Percentiles rank a stretch among this genome's conserved stretches.
Evolutionary conservation across 2,113 vertebrate genomes (phyloP).

Genomic region (Archilochus colubris): DNA sequence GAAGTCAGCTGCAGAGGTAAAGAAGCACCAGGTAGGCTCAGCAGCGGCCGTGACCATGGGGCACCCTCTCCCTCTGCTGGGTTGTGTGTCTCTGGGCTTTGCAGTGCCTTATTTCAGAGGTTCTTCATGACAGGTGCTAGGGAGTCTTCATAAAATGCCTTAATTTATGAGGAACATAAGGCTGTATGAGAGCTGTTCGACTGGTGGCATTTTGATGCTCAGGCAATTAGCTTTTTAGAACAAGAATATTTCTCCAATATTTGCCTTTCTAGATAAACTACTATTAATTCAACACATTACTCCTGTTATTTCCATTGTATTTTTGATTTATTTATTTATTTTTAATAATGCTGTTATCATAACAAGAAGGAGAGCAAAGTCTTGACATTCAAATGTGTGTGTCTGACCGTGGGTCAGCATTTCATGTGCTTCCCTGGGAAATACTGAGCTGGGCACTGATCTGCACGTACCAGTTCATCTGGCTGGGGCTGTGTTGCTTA

Average conservation of each 20-base stretch:
- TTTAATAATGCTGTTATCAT: background rate
- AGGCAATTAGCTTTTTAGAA: slow-evolving; percentile 39
- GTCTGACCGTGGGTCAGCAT: background rate
- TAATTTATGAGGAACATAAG: slow-evolving; percentile 58
- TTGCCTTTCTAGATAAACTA: slow-evolving; percentile 15
- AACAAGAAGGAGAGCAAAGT: background rate
- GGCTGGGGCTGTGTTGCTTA: background rate
- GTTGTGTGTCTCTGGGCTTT: background rate
- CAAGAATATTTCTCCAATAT: slow-evolving; percentile 31
- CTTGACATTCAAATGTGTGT: background rate
- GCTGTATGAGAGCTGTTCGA: slow-evolving; percentile 38
- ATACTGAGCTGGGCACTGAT: background rate
- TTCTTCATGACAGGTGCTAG: slow-evolving; percentile 21
- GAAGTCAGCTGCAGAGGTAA: slow-evolving; percentile 23
- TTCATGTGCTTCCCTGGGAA: background rate
- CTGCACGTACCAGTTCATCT: background rate
- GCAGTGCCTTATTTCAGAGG: background rate
- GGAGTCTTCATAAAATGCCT: slow-evolving; percentile 29
- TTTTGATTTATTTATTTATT: background rate
- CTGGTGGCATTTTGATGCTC: slow-evolving; percentile 19
- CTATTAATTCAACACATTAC: slow-evolving; percentile 33
- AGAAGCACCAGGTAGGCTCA: background rate
- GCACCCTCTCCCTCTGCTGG: background rate
- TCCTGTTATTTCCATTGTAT: slow-evolving; percentile 1
- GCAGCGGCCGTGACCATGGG: background rate